phyloP scores from a whole-genome alignment of 2,888 invertebrate species.

The Argynnis bischoffii region DNA sequence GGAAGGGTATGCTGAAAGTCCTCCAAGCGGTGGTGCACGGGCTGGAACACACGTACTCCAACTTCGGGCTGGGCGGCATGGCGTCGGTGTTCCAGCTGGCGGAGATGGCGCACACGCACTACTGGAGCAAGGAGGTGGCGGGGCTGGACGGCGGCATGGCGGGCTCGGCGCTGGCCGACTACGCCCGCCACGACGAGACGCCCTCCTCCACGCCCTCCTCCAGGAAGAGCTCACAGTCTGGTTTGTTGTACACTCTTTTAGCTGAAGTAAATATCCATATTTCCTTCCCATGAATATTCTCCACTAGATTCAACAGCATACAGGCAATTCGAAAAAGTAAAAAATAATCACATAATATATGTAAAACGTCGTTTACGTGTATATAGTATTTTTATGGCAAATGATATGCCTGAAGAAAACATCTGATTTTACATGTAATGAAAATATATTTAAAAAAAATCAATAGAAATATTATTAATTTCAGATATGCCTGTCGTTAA shows the following conservation, averaged over 20 bases:
- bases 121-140: conserved; percentile 93
- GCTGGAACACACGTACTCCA: conserved; percentile 94
- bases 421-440: too few relatives aligned
- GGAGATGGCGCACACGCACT: conserved; percentile 99
- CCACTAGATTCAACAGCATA: too few relatives aligned
- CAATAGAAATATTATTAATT: not conserved
- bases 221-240: conserved; percentile 86
- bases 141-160: conserved; percentile 81
- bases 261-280: too few relatives aligned
- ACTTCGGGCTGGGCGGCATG: conserved; percentile 98
- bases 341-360: too few relatives aligned
- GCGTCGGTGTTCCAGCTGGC: conserved; percentile 97
- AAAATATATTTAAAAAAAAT: too few relatives aligned
- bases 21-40: conserved; percentile 95
- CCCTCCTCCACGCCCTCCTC: conserved; percentile 79
- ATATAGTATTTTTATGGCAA: too few relatives aligned
- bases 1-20: conserved; percentile 98
- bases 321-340: too few relatives aligned
- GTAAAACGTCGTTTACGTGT: too few relatives aligned
- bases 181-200: conserved; percentile 59
- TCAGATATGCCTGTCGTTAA: conserved; percentile 80
- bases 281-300: too few relatives aligned
- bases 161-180: conserved; percentile 63
- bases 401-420: too few relatives aligned
- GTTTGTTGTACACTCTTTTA: conserved; percentile 49